Evolutionary conservation across 2,113 vertebrate genomes (phyloP).

Genomic region (Gymnobelideus leadbeateri): DNA sequence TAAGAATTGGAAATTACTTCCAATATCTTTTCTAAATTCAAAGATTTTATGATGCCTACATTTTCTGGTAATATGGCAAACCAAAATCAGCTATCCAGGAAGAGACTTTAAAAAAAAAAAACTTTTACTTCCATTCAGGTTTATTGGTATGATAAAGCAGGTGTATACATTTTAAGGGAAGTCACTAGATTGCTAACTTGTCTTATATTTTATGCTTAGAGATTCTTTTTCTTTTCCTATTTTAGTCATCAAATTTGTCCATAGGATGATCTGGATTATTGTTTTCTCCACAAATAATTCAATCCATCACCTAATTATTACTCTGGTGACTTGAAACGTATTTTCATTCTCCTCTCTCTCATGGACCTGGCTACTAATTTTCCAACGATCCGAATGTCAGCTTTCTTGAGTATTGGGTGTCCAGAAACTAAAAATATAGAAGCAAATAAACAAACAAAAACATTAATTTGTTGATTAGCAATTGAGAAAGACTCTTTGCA

Average conservation of each 20-base stretch:
- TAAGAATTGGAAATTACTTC: not conserved
- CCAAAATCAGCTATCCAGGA: not conserved
- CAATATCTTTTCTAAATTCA: not conserved
- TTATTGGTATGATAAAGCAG: conserved; percentile 22
- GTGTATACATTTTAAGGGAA: not conserved
- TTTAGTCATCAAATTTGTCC: conserved; percentile 26
- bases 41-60: not conserved
- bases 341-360: conserved; percentile 77
- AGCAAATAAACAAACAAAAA: conserved; percentile 62
- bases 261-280: not conserved
- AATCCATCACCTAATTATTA: conserved; percentile 27
- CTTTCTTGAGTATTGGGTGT: conserved; percentile 73
- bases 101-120: not conserved
- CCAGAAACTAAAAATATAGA: conserved; percentile 66
- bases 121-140: not conserved
- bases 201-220: conserved; percentile 25
- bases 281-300: not conserved
- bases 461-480: conserved; percentile 55
- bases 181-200: not conserved
- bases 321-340: conserved; percentile 25
- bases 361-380: conserved; percentile 73
- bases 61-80: not conserved
- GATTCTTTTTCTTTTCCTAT: conserved; percentile 17
- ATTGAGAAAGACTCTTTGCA: not conserved
- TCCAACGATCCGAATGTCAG: conserved; percentile 78